These are phyloP conservation scores for Cyclina sinensis DNA, from an alignment of 1,140 invertebrate genomes.

Conservation along the genomic window DNA sequence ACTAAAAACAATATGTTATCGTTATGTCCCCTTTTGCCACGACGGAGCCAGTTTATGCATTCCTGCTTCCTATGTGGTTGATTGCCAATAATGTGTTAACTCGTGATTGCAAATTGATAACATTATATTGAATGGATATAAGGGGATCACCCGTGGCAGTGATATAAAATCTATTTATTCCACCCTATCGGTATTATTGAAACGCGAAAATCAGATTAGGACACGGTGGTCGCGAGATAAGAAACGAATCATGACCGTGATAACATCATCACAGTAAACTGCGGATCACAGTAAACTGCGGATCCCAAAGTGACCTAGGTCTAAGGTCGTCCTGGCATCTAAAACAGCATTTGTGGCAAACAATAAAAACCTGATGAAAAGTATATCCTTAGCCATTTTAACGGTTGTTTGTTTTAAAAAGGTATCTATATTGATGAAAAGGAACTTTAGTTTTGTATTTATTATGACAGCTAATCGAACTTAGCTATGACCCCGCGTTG, in stretches of 20 bases:
- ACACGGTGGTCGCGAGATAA: background rate
- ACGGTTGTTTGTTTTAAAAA: no score
- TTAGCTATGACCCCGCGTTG: no score
- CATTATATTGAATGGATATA: conserved; percentile 11
- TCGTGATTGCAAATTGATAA: conserved; percentile 35
- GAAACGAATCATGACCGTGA: background rate
- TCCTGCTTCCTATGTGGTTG: conserved; percentile 8
- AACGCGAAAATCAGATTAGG: background rate
- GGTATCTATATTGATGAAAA: no score
- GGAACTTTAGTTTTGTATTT: no score
- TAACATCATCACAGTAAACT: background rate
- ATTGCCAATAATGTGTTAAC: conserved; percentile 49
- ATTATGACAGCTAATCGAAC: no score
- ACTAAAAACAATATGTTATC: no score
- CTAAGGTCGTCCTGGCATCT: no score
- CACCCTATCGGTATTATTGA: background rate
- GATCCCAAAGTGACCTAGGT: background rate
- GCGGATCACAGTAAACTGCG: background rate
- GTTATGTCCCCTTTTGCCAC: background rate
- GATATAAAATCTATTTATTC: conserved; percentile 10
- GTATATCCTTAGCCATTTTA: no score
- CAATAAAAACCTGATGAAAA: no score
- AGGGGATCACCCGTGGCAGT: background rate
- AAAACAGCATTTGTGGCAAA: no score
- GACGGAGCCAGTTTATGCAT: background rate